These are phyloP conservation scores for Dermochelys coriacea DNA, from an alignment of 2,797 vertebrate genomes.

Conservation along the genomic window DNA sequence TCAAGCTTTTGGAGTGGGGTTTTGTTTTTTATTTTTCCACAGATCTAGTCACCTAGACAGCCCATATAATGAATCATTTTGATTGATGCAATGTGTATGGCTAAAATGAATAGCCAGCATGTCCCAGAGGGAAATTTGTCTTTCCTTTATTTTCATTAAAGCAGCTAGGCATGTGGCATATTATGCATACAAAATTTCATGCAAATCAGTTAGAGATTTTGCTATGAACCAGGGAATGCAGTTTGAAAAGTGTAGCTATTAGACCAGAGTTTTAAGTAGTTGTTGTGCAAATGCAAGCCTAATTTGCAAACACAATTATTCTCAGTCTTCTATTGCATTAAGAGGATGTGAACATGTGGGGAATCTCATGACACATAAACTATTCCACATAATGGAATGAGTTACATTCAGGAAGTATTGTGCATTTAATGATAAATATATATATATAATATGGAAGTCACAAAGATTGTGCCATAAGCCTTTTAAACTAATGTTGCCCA, in stretches of 20 bases:
- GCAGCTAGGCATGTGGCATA: too few species aligned
- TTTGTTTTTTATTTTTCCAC: not conserved
- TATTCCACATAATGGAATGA: too few species aligned
- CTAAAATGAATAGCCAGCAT: not conserved
- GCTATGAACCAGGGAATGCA: not conserved
- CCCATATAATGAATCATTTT: not conserved
- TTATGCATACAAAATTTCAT: not conserved
- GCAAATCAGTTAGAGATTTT: not conserved
- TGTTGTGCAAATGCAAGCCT: not conserved
- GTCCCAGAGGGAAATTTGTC: not conserved
- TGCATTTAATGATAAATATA: too few species aligned
- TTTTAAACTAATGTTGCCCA: not conserved
- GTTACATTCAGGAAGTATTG: too few species aligned
- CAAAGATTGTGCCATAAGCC: not conserved
- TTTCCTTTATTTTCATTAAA: not conserved
- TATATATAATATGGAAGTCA: too few species aligned
- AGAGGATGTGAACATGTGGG: not conserved
- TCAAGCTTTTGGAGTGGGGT: not conserved
- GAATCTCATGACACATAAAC: not conserved
- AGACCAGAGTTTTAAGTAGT: not conserved
- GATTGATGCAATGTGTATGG: not conserved
- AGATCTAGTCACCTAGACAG: fast-evolving
- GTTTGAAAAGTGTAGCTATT: not conserved
- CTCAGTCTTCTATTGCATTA: not conserved
- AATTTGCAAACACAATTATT: too few species aligned